phyloP scores from a whole-genome alignment of 2,797 vertebrate genomes.

The Sebastes elongatus region DNA sequence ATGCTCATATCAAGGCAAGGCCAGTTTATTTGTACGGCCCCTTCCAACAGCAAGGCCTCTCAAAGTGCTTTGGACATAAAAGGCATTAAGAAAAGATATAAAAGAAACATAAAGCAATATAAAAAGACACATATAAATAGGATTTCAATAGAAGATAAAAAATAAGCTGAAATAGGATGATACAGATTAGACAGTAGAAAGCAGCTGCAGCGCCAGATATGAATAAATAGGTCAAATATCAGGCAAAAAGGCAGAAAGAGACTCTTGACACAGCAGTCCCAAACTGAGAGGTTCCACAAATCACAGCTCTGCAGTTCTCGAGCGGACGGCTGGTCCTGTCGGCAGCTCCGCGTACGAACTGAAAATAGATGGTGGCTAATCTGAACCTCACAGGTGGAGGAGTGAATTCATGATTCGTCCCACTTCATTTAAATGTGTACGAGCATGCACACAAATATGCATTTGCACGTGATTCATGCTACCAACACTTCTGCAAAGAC shows the following conservation, averaged over 20 bases:
- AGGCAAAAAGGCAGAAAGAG: slow-evolving; percentile 8
- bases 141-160: background rate
- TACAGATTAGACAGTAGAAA: background rate
- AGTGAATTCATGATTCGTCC: slow-evolving; percentile 16
- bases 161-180: background rate
- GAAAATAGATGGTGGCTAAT: slow-evolving; percentile 38
- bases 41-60: background rate
- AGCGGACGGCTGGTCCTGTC: background rate
- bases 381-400: slow-evolving; percentile 9
- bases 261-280: slow-evolving; percentile 32
- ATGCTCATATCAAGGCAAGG: background rate
- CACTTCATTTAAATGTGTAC: background rate
- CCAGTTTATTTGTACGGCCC: too few relatives aligned
- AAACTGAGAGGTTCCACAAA: slow-evolving; percentile 27
- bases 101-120: background rate
- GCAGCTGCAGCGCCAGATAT: background rate
- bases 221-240: background rate
- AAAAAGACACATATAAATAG: background rate
- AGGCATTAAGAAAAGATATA: background rate
- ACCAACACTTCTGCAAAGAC: background rate
- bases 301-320: slow-evolving; percentile 18
- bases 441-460: background rate
- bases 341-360: background rate
- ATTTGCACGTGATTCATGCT: background rate
- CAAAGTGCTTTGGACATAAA: background rate